Evolutionary conservation across 2,797 vertebrate species (phyloP).

Genomic region (Acrossocheilus wenchowensis): DNA sequence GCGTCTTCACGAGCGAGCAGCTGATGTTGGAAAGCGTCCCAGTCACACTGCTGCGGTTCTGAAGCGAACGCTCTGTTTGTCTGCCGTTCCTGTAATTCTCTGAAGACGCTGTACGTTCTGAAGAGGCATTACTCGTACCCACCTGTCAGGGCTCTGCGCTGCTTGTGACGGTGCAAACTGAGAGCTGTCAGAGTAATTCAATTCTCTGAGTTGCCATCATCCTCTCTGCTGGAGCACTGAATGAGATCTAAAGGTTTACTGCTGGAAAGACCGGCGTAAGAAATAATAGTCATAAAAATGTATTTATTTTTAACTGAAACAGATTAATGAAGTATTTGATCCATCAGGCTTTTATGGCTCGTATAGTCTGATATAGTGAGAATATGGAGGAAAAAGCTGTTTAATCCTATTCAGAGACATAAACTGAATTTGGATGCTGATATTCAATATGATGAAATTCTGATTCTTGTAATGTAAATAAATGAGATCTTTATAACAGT

Average conservation of each 20-base stretch:
- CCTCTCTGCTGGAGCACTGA: not conserved
- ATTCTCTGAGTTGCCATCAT: slow-evolving; percentile 44
- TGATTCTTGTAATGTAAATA: too few species aligned
- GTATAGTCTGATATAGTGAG: not conserved
- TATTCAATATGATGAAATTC: too few species aligned
- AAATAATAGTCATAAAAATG: not conserved
- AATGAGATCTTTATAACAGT: not conserved
- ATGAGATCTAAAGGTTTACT: not conserved
- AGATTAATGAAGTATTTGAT: not conserved
- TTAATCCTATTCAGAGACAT: not conserved
- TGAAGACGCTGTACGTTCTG: not conserved
- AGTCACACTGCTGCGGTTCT: not conserved
- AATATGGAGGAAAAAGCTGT: not conserved
- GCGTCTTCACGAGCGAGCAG: too few species aligned
- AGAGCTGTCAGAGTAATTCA: slow-evolving; percentile 55
- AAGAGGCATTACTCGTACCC: not conserved
- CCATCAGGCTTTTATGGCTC: not conserved
- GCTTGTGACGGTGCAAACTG: slow-evolving; percentile 15
- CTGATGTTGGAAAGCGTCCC: too few species aligned
- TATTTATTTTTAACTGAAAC: not conserved
- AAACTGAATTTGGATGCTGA: too few species aligned
- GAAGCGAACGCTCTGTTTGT: not conserved
- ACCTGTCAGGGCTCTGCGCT: not conserved
- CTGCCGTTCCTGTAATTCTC: not conserved
- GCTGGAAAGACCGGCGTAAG: not conserved